A percentile compares a stretch with the other conserved stretches of the same genome.
These are phyloP conservation scores for Otocyon megalotis DNA, from an alignment of 2,113 vertebrate genomes.

Conservation along the genomic window DNA sequence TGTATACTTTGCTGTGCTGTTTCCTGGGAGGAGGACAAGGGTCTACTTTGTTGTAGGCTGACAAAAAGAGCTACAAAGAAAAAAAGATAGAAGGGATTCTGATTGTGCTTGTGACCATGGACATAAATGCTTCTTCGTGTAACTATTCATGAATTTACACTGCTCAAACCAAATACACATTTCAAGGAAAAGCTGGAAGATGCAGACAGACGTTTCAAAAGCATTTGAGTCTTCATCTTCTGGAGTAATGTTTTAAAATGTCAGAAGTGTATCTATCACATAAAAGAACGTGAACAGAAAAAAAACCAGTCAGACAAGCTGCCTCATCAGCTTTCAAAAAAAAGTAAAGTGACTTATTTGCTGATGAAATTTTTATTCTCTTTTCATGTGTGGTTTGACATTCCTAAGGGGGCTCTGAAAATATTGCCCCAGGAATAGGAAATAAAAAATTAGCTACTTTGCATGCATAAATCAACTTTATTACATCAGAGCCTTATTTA, in stretches of 20 bases:
- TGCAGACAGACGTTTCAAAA: constrained; percentile 9
- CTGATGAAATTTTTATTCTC: constrained; percentile 10
- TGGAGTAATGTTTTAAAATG: neutral
- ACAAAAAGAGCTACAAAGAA: neutral
- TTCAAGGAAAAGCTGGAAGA: neutral
- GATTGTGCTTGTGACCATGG: neutral
- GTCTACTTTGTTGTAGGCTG: neutral
- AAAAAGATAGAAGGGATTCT: neutral
- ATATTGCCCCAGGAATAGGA: neutral
- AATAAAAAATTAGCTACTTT: constrained; percentile 54
- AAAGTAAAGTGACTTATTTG: neutral
- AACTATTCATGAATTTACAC: neutral
- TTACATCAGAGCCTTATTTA: neutral
- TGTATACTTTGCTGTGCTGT: neutral
- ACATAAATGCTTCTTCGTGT: neutral
- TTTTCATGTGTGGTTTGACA: constrained; percentile 4
- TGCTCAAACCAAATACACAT: neutral
- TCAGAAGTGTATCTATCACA: neutral
- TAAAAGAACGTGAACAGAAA: neutral
- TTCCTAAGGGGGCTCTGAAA: neutral
- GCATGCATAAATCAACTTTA: neutral
- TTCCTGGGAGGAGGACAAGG: neutral
- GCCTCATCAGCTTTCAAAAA: neutral
- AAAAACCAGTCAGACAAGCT: constrained; percentile 3
- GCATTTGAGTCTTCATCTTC: neutral